Conservation (phyloP, 2,888 invertebrate species). For the Orthonevra nobilis region DNA sequence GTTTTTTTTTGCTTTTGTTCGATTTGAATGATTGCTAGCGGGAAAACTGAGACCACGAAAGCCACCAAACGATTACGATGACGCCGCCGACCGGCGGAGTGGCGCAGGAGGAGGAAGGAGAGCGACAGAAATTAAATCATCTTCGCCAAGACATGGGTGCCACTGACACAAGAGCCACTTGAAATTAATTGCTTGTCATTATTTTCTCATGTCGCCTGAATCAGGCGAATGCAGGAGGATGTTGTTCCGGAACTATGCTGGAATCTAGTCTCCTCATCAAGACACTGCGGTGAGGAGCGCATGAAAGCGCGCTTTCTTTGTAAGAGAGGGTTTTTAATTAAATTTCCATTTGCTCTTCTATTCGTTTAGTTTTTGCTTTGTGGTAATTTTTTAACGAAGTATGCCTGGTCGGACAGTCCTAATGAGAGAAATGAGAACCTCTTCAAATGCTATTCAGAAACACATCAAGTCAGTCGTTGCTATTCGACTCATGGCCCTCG, state of each 20-base stretch:
- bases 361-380: not conserved
- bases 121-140: slow-evolving; percentile 67
- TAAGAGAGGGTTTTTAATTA: slow-evolving; percentile 55
- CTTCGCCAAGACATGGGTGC: slow-evolving; percentile 70
- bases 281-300: slow-evolving; percentile 12
- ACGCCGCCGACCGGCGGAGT: too few relatives aligned
- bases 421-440: slow-evolving; percentile 25
- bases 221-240: too few relatives aligned
- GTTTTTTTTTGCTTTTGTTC: slow-evolving; percentile 51
- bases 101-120: slow-evolving; percentile 23
- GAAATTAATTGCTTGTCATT: slow-evolving; percentile 73
- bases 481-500: too few relatives aligned
- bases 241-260: slow-evolving; percentile 2
- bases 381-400: too few relatives aligned
- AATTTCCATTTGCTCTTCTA: slow-evolving; percentile 41
- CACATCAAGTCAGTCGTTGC: slow-evolving; percentile 56
- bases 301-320: slow-evolving; percentile 50
- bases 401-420: slow-evolving; percentile 36
- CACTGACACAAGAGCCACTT: slow-evolving; percentile 73
- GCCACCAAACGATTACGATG: slow-evolving; percentile 22
- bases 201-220: slow-evolving; percentile 66
- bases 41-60: slow-evolving; percentile 62
- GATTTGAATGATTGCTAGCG: slow-evolving; percentile 66
- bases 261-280: too few relatives aligned
- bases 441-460: slow-evolving; percentile 41